Base-by-base conservation (phyloP, 2,797 vertebrate genomes). In the Acrossocheilus wenchowensis region DNA sequence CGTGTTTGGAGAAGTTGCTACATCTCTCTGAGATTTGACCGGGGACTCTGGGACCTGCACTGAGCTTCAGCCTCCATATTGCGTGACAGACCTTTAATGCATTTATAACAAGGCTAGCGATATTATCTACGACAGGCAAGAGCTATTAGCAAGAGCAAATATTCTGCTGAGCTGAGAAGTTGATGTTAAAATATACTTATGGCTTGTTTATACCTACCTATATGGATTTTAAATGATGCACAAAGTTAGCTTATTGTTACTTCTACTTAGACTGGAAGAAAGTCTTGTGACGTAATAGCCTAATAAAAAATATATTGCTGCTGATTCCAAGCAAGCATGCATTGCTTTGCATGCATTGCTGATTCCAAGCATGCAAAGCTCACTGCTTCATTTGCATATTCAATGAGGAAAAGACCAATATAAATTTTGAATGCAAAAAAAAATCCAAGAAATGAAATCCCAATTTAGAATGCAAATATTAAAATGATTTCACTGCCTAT, bases 21-120 rank as follows among this genome's bases (percentile, higher is more conserved):
- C 82, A 87, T 71, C 71, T 89, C 87, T 60, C 54, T 60, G 41
- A 89, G 85, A 90, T 90, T 90, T 87, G 87, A 88, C 85, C 39
- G 72, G 90, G 88, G 90, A 89, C 85, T 89, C 36, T 83, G 88
- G 82, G 88, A 88, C 54, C 82, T 11, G 39, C 75, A 50, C 86
- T 85, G 54, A 86, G 80, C 66, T 85, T 79, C 72, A n/a, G 50
- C 57, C 36, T 68, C 57, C 68, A 71, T 89, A 84, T 77, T 81
- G 78, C 57, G 30, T 21, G 78, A 57, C 57, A 80, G 48, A 54
- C 84, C 34, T 81, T 88, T 89, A 88, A 90, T 90, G 88, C 90
- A 90, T 90, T 87, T 88, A 54, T 90, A 88, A 88, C 71, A 88
- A 90, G 90, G 69, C 85, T 52, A 69, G 52, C 48, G 64, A 81